Percentiles rank a stretch among this genome's conserved stretches.
These are phyloP conservation scores for Rhagophthalmus giganteus DNA, from an alignment of 2,888 invertebrate genomes.

Conservation along the genomic window DNA sequence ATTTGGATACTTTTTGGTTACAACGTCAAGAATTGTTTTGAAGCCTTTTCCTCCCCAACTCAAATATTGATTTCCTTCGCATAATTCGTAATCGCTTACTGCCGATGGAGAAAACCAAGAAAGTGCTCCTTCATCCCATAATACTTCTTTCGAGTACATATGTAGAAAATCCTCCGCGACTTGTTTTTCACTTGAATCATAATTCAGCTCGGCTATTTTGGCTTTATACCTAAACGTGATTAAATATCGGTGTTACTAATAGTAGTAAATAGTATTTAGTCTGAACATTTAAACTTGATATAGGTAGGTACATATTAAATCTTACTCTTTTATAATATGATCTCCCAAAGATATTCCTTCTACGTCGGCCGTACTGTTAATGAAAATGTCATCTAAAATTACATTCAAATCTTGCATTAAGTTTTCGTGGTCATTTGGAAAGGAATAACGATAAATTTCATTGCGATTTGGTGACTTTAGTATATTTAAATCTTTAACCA, in stretches of 20 bases:
- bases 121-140: slow-evolving; percentile 57
- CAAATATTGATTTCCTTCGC: slow-evolving; percentile 39
- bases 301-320: background rate
- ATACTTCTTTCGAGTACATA: background rate
- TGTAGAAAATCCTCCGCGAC: background rate
- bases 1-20: slow-evolving; percentile 57
- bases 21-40: slow-evolving; percentile 64
- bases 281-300: no score
- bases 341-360: background rate
- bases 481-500: slow-evolving; percentile 46
- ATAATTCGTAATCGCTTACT: slow-evolving; percentile 62
- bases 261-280: no score
- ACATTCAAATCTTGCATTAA: slow-evolving; percentile 38
- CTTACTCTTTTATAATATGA: background rate
- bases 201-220: no score
- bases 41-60: slow-evolving; percentile 76
- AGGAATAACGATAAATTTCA: slow-evolving; percentile 42
- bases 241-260: no score
- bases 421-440: slow-evolving; percentile 40
- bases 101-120: slow-evolving; percentile 69
- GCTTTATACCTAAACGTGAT: no score
- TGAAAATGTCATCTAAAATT: background rate
- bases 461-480: slow-evolving; percentile 26
- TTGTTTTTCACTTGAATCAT: background rate
- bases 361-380: background rate